phyloP scores from a whole-genome alignment of 23 tunicate genomes.

The Ascidia mentula region DNA sequence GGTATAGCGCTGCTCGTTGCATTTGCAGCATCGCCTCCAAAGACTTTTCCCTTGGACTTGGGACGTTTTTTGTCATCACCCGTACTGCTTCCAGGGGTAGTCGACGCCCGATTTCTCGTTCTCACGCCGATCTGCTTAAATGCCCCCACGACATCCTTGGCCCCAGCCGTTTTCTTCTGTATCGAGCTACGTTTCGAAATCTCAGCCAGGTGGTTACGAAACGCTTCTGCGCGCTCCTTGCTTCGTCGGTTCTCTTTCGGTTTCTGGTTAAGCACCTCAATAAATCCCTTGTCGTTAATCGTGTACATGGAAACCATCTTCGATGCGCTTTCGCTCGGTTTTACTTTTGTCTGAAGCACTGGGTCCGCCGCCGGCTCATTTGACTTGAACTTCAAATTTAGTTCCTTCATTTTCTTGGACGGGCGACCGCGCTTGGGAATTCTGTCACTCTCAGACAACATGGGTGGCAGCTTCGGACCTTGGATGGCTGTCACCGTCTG shows the following conservation, averaged over 20 bases:
- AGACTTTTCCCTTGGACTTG: constrained; percentile 26
- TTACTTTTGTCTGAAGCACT: constrained; percentile 6
- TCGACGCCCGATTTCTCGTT: constrained; percentile 47
- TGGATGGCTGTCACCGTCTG: constrained; percentile 96
- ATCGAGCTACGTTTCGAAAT: constrained; percentile 50
- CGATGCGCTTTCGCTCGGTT: constrained; percentile 15
- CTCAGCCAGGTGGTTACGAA: constrained; percentile 54
- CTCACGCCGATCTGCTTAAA: constrained; percentile 56
- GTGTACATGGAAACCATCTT: constrained; percentile 84
- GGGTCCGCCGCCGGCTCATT: neutral
- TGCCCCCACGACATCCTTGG: constrained; percentile 62
- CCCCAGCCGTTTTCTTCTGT: constrained; percentile 62
- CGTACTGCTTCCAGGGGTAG: neutral
- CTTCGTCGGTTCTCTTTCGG: constrained; percentile 80
- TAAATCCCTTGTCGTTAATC: constrained; percentile 64
- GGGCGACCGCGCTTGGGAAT: constrained; percentile 96
- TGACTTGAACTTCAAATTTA: constrained; percentile 63
- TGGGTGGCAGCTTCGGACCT: constrained; percentile 88
- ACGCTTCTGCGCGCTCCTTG: constrained; percentile 87
- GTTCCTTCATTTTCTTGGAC: constrained; percentile 81
- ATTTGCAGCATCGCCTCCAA: constrained; percentile 49
- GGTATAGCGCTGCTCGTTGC: neutral
- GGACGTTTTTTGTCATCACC: constrained; percentile 35
- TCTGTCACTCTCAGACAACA: constrained; percentile 82
- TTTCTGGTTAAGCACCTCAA: constrained; percentile 52